Base-by-base conservation (phyloP, 2,113 vertebrate species). In the Limanda limanda region DNA sequence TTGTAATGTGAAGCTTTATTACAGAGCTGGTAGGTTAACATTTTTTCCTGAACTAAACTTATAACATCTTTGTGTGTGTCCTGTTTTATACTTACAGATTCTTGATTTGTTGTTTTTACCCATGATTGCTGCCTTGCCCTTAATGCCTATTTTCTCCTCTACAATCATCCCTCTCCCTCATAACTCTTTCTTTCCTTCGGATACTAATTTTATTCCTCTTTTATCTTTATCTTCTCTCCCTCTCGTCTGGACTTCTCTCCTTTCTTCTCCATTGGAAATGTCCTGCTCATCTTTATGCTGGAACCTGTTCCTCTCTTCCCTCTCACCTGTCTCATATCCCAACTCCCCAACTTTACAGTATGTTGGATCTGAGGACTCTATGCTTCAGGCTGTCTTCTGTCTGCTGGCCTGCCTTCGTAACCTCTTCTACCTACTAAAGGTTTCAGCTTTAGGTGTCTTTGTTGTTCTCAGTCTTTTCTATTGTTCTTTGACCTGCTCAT, bases 351-450 rank as follows among this genome's bases (percentile, higher is more conserved):
- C 77, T 78, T 89, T 96, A 85, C 95, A 98, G 97, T 95, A 88
- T 96, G 95, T 95, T 91, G 95, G 93, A 95, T 92, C 95, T 95
- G 96, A 97, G 94, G 96, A 96, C 94, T 95, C 95, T 95, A 90
- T 97, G 95, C 95, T 98, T 93, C 95, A 96, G 94, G 96, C 95
- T 94, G 96, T 96, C 95, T 94, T 99, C 94, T 97, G 95, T 96
- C 95, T 99, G 94, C 96, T 98, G 95, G 94, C 95, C 96, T 98
- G 96, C 96, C 97, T 99, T 93, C 96, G 95, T 96, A 96, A 96
- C 93, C 96, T 98, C 96, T 98, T 98, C 97, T 96, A 96, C 95
- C 96, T 98, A 94, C 95, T 98, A 93, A 98, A 98, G 97, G 97
- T 98, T 96, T 96, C 95, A 94, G 92, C 94, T 92, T 95, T 93